Conservation (phyloP, 2,113 vertebrate genomes). For the Pygoscelis adeliae region DNA sequence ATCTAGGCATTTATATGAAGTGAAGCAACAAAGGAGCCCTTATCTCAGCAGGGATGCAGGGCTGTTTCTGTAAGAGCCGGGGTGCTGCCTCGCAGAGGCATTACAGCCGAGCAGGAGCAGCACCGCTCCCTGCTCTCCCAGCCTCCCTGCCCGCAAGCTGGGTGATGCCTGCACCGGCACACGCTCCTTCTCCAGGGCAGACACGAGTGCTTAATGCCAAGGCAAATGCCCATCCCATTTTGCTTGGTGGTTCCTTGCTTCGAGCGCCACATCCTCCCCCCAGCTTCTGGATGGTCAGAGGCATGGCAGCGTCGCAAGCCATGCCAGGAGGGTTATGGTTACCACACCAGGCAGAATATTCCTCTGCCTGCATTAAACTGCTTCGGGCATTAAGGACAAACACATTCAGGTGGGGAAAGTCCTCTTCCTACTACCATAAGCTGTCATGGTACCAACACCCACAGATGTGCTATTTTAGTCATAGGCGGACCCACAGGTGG, state of each 20-base stretch:
- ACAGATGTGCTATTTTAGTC: not conserved
- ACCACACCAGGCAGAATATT: not conserved
- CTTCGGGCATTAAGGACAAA: not conserved
- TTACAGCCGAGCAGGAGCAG: not conserved
- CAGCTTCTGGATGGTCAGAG: not conserved
- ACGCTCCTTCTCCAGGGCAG: not conserved
- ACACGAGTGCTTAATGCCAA: fast-evolving
- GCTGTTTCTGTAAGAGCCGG: fast-evolving
- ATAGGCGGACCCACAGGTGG: not conserved
- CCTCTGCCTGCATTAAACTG: not conserved
- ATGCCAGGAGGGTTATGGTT: not conserved
- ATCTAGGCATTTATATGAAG: not conserved
- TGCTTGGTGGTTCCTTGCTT: not conserved
- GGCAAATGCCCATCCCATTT: not conserved
- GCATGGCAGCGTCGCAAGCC: fast-evolving
- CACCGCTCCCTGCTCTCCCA: fast-evolving
- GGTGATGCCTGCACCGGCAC: not conserved
- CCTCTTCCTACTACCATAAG: not conserved
- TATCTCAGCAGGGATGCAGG: not conserved
- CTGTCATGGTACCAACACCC: not conserved
- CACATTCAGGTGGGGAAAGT: not conserved
- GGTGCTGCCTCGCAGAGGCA: not conserved
- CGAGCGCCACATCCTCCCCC: not conserved
- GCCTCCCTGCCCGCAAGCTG: fast-evolving
- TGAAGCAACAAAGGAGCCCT: not conserved